Conservation (phyloP, 2,797 vertebrate species). For the Phoebastria nigripes region DNA sequence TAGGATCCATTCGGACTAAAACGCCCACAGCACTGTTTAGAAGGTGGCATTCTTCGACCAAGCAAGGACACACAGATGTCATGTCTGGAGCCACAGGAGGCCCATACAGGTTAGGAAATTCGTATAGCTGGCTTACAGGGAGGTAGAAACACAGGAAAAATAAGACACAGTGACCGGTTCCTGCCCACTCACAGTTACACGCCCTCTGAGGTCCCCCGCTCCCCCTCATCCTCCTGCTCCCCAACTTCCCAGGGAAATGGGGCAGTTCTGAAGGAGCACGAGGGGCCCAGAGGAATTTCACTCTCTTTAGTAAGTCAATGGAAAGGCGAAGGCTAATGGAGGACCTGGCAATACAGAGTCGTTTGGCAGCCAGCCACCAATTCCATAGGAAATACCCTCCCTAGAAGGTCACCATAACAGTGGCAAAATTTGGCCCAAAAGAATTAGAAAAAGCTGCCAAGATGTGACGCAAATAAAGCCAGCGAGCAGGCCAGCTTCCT, state of each 20-base stretch:
- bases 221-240: neutral
- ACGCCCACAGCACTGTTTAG: neutral
- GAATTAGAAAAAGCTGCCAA: constrained; percentile 29
- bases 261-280: neutral
- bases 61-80: neutral
- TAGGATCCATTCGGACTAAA: neutral
- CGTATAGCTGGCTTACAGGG: neutral
- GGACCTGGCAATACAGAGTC: neutral
- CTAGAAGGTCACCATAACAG: constrained; percentile 55
- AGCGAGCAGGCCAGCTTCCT: constrained; percentile 41
- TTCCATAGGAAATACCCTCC: constrained; percentile 66
- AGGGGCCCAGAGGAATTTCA: neutral
- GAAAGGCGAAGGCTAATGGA: neutral
- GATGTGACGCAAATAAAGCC: constrained; percentile 40
- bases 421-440: constrained; percentile 59
- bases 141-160: neutral
- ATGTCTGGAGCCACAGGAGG: neutral
- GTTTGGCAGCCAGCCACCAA: constrained; percentile 1
- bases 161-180: neutral
- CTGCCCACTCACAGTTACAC: neutral
- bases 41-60: neutral
- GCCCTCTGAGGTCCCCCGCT: neutral
- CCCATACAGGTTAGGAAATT: neutral
- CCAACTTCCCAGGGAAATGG: neutral
- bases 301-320: neutral